These are phyloP conservation scores for Eulemur coronatus DNA, from an alignment of 2,797 vertebrate genomes.

Conservation along the genomic window DNA sequence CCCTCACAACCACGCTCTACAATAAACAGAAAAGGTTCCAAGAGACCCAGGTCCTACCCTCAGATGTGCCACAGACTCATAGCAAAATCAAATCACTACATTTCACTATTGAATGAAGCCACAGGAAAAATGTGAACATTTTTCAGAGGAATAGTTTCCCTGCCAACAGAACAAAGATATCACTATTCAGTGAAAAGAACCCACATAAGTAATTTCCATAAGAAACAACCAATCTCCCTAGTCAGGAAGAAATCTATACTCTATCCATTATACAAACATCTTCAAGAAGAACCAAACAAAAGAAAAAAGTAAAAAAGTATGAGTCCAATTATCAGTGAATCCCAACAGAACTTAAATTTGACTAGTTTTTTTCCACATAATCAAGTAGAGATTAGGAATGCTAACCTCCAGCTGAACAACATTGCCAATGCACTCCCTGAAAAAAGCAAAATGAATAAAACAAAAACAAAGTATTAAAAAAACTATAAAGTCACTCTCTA, in stretches of 20 bases:
- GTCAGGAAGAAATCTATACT: background rate
- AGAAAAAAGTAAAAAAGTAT: slow-evolving; percentile 8
- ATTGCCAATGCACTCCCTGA: background rate
- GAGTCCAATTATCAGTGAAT: background rate
- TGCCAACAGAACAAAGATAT: slow-evolving; percentile 39
- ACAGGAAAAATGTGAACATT: slow-evolving; percentile 26
- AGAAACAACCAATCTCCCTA: background rate
- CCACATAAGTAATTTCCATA: background rate
- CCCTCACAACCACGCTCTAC: background rate
- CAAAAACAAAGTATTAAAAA: background rate
- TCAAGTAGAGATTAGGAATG: background rate
- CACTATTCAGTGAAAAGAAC: background rate
- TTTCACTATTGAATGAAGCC: slow-evolving; percentile 13
- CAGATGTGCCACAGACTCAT: background rate
- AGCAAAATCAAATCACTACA: slow-evolving; percentile 3
- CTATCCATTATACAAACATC: slow-evolving; percentile 20
- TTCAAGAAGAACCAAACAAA: slow-evolving; percentile 30
- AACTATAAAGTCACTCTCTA: background rate
- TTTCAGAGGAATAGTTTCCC: slow-evolving; percentile 28
- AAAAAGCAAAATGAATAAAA: background rate
- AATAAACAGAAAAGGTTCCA: background rate
- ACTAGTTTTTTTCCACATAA: background rate
- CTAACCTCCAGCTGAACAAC: background rate
- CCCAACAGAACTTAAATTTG: background rate
- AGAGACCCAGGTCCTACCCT: background rate